Conservation (phyloP, 1,140 invertebrate species). For the Sitodiplosis mosellana region DNA sequence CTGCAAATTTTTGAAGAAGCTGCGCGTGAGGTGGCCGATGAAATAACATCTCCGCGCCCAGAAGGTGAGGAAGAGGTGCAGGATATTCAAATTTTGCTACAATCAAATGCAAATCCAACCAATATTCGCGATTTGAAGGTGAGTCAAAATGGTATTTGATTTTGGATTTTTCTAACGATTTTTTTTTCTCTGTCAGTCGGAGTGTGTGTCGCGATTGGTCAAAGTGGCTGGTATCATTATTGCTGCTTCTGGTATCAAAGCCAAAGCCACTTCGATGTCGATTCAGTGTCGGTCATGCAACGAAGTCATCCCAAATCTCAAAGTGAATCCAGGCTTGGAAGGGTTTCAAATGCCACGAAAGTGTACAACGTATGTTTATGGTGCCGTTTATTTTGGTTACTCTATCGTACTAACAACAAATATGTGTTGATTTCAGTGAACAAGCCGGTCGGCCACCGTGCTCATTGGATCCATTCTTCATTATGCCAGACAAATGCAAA, state of each 20-base stretch:
- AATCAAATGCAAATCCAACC: conserved; percentile 65
- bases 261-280: conserved; percentile 88
- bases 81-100: conserved; percentile 86
- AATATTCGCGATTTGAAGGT: conserved; percentile 77
- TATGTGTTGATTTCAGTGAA: conserved; percentile 62
- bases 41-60: conserved; percentile 80
- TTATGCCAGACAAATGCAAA: conserved; percentile 90
- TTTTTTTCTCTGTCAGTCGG: conserved; percentile 21
- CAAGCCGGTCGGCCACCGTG: conserved; percentile 80
- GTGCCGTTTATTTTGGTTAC: conserved; percentile 3
- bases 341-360: conserved; percentile 92
- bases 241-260: conserved; percentile 79
- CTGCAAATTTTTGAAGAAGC: conserved; percentile 93
- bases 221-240: conserved; percentile 95
- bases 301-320: conserved; percentile 73
- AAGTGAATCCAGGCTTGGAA: conserved; percentile 87
- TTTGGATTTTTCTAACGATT: background rate
- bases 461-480: conserved; percentile 95
- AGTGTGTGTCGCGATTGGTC: conserved; percentile 79
- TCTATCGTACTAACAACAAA: too few species aligned
- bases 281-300: conserved; percentile 92
- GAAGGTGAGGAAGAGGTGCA: conserved; percentile 78
- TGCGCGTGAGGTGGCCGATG: conserved; percentile 92
- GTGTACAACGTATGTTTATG: conserved; percentile 64
- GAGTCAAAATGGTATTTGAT: conserved; percentile 13